Percentiles rank a stretch among this genome's conserved stretches.
These are phyloP conservation scores for Felis catus DNA, from an alignment of 2,113 vertebrate genomes.

Conservation along the genomic window F.catus_Fca126_mat1.0 CM031419.1:141739501-141740000, in stretches of 20 bases:
- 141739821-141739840: slow-evolving; percentile 6
- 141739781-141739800: slow-evolving; percentile 50
- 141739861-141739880: slow-evolving; percentile 20
- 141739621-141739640: not conserved
- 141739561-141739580: slow-evolving; percentile 42
- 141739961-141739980: slow-evolving; percentile 35
- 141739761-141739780: slow-evolving; percentile 63
- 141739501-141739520: slow-evolving; percentile 18
- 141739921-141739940: slow-evolving; percentile 24
- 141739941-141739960: slow-evolving; percentile 36
- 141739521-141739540: not conserved
- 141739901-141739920: slow-evolving; percentile 24
- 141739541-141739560: slow-evolving; percentile 43
- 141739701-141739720: slow-evolving; percentile 62
- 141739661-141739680: slow-evolving; percentile 44
- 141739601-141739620: not conserved
- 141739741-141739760: slow-evolving; percentile 54
- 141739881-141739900: slow-evolving; percentile 41
- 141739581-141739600: slow-evolving; percentile 38
- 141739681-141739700: slow-evolving; percentile 24
- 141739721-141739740: slow-evolving; percentile 31
- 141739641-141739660: slow-evolving; percentile 32
- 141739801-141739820: slow-evolving; percentile 33
- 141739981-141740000: slow-evolving; percentile 45
- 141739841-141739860: not conserved